These are phyloP conservation scores for Drosophila biarmipes DNA, from an alignment of 1,140 invertebrate genomes.

Conservation along the genomic window DNA sequence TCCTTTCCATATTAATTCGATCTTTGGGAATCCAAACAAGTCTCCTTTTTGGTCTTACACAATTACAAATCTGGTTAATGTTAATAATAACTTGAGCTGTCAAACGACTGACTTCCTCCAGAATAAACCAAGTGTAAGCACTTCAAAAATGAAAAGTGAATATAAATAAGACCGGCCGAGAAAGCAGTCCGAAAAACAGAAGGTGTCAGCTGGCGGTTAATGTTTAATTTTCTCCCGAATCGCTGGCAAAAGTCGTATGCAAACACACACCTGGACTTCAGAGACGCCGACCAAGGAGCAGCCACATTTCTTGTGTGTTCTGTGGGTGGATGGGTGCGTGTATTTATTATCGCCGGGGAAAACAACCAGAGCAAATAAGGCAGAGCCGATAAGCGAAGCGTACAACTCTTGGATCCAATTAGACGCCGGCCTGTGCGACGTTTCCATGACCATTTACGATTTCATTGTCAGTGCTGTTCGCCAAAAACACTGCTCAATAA, in stretches of 20 bases:
- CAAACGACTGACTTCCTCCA: slow-evolving; percentile 37
- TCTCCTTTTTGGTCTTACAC: background rate
- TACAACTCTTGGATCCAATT: slow-evolving; percentile 26
- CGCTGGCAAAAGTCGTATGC: slow-evolving; percentile 19
- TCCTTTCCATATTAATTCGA: background rate
- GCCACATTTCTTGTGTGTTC: background rate
- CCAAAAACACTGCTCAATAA: slow-evolving; percentile 40
- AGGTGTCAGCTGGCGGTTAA: slow-evolving; percentile 32
- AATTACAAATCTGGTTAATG: slow-evolving; percentile 20
- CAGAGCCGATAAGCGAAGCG: slow-evolving; percentile 25
- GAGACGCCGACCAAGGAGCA: slow-evolving; percentile 37
- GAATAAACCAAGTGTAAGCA: slow-evolving; percentile 13
- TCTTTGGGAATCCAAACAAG: background rate
- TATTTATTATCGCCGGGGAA: slow-evolving; percentile 31
- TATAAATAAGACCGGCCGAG: slow-evolving; percentile 36
- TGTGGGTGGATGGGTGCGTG: slow-evolving; percentile 10
- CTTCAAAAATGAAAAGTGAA: slow-evolving; percentile 30
- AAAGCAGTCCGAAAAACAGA: slow-evolving; percentile 20
- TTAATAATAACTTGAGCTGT: slow-evolving; percentile 12
- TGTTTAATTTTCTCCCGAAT: slow-evolving; percentile 18
- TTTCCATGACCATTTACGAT: slow-evolving; percentile 37
- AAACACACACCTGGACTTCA: slow-evolving; percentile 42
- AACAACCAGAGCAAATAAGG: slow-evolving; percentile 26
- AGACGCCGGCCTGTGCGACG: slow-evolving; percentile 16
- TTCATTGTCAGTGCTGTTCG: slow-evolving; percentile 35